These are phyloP conservation scores for Mastacembelus armatus DNA, from an alignment of 2,797 vertebrate genomes.

Conservation along the genomic window DNA sequence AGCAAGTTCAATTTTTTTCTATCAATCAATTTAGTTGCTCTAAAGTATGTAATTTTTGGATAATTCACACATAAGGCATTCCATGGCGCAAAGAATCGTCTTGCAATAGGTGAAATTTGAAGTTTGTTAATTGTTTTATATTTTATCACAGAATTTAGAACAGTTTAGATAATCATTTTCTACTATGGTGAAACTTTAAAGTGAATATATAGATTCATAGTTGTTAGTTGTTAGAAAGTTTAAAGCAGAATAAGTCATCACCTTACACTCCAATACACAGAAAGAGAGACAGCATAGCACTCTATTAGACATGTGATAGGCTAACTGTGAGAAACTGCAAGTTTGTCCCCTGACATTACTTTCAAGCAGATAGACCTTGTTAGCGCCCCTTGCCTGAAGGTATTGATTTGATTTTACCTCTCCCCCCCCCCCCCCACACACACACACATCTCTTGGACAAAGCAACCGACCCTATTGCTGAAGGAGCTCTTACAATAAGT, in stretches of 20 bases:
- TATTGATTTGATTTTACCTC: constrained; percentile 79
- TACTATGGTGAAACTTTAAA: background rate
- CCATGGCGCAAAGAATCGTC: background rate
- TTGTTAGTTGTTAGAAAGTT: constrained; percentile 15
- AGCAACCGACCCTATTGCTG: constrained; percentile 31
- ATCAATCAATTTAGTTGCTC: too few species aligned
- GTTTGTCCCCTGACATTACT: constrained; percentile 70
- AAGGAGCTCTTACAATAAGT: constrained; percentile 59
- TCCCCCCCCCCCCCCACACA: constrained; percentile 34
- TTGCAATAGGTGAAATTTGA: background rate
- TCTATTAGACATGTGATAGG: constrained; percentile 57
- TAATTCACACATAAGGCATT: too few species aligned
- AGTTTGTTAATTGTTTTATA: background rate
- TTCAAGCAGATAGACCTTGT: constrained; percentile 73
- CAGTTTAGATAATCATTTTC: background rate
- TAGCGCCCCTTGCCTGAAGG: constrained; percentile 69
- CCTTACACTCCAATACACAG: background rate
- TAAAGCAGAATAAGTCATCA: constrained; percentile 29
- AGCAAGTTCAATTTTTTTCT: too few species aligned
- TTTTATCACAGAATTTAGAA: background rate
- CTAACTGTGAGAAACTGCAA: constrained; percentile 44
- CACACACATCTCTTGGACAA: constrained; percentile 33
- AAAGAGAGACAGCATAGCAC: constrained; percentile 1
- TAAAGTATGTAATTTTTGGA: too few species aligned
- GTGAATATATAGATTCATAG: background rate